These are phyloP conservation scores for Uria aalge DNA, from an alignment of 2,113 vertebrate genomes.

Conservation along the genomic window DNA sequence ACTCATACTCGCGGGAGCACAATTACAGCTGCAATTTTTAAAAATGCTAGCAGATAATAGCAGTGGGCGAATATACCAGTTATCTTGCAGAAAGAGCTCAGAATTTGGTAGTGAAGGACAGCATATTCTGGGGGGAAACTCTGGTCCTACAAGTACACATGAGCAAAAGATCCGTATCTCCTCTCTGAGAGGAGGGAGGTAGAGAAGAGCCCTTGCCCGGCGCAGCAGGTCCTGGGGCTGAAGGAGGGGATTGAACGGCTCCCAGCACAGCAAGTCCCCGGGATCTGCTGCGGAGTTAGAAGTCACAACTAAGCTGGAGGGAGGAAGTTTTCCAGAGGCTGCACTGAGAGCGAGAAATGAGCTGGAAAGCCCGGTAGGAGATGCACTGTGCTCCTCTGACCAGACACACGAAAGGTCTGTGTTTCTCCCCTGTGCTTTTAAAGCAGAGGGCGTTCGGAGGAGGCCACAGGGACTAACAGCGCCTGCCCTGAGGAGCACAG, in stretches of 20 bases:
- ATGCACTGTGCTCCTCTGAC: background rate
- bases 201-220: background rate
- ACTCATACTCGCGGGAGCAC: background rate
- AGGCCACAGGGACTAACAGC: background rate
- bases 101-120: background rate
- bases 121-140: rapidly evolving
- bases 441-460: background rate
- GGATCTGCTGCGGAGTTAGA: background rate
- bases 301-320: background rate
- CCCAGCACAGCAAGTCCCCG: background rate
- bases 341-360: background rate
- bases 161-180: background rate
- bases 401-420: background rate
- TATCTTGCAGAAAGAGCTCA: background rate
- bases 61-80: rapidly evolving
- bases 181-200: background rate
- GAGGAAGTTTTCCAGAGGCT: background rate
- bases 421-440: background rate
- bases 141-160: background rate
- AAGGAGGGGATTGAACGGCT: background rate
- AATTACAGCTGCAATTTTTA: background rate
- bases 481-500: background rate
- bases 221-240: background rate
- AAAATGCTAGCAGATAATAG: background rate
- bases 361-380: background rate